Evolutionary conservation across 2,113 vertebrate genomes (phyloP).

Genomic region (Dicerorhinus sumatrensis): DNA sequence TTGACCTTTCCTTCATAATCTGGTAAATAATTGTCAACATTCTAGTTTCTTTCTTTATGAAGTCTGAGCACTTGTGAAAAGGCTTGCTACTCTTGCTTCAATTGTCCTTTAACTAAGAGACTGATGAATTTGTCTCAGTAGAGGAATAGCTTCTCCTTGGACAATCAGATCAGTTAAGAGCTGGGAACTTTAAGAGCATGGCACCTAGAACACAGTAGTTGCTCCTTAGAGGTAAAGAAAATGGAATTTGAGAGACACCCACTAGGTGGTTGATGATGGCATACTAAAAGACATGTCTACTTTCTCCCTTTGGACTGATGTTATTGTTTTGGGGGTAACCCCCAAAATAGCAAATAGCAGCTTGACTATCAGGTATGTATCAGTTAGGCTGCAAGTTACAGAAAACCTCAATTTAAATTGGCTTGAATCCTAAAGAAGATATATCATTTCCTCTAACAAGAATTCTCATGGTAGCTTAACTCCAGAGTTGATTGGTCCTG

Average conservation of each 20-base stretch:
- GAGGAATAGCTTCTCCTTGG: neutral
- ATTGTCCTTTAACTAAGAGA: neutral
- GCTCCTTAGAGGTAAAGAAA: neutral
- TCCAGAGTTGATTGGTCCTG: neutral
- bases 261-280: neutral
- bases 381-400: neutral
- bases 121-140: neutral
- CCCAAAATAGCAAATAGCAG: neutral
- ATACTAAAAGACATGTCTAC: neutral
- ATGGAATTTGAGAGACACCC: neutral
- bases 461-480: neutral
- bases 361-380: neutral
- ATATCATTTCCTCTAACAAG: neutral
- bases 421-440: neutral
- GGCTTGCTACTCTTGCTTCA: neutral
- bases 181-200: neutral
- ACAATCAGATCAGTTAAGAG: neutral
- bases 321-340: neutral
- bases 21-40: constrained; percentile 1
- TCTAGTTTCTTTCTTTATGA: neutral
- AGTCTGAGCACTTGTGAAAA: neutral
- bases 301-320: neutral
- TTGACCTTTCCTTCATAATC: neutral
- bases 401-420: neutral
- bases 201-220: neutral